phyloP scores from a whole-genome alignment of 2,797 vertebrate species.

The Scomberomorus guttatus region DNA sequence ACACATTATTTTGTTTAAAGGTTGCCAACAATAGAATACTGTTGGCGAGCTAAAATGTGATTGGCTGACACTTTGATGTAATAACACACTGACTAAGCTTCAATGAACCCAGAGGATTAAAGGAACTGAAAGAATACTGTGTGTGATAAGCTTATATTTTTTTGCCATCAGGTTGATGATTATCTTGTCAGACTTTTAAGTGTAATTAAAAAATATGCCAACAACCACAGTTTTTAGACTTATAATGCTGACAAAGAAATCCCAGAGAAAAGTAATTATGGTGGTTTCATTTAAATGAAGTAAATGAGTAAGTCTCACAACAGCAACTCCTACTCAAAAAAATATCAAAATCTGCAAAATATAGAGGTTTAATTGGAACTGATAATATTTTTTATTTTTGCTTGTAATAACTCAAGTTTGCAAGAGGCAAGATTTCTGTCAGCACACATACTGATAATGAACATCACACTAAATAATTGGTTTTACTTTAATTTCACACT shows the following conservation, averaged over 20 bases:
- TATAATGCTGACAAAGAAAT: not conserved
- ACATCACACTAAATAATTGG: no score
- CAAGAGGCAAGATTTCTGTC: not conserved
- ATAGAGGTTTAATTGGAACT: not conserved
- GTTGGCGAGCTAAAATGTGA: not conserved
- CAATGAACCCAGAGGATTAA: not conserved
- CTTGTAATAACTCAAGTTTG: not conserved
- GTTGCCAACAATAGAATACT: not conserved
- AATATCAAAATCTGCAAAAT: no score
- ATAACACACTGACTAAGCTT: no score
- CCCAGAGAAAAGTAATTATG: not conserved
- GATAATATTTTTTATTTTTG: not conserved
- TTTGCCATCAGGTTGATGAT: not conserved
- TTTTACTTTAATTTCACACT: not conserved
- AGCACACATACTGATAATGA: not conserved
- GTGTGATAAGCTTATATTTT: not conserved
- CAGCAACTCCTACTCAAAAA: not conserved
- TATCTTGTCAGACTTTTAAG: not conserved
- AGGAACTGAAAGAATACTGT: not conserved
- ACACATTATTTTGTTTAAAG: not conserved
- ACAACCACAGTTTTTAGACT: not conserved
- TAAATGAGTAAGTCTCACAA: no score
- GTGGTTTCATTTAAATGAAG: no score
- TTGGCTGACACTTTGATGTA: not conserved
- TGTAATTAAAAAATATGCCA: not conserved